A percentile compares a stretch with the other conserved stretches of the same genome.
These are phyloP conservation scores for Bungarus multicinctus DNA, from an alignment of 2,113 vertebrate genomes.

Conservation along the genomic window DNA sequence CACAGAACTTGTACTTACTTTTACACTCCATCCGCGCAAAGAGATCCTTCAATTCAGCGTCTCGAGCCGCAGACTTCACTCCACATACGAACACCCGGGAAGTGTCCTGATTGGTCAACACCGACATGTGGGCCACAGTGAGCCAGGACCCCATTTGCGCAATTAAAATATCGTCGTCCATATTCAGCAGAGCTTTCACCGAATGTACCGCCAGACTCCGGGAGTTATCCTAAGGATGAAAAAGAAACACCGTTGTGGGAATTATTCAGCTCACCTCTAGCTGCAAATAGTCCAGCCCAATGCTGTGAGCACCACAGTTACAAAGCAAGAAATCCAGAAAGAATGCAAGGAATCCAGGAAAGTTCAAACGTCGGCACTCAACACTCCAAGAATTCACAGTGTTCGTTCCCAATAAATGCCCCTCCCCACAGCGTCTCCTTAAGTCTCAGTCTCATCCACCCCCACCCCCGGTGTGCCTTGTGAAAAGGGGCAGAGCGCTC, in stretches of 20 bases:
- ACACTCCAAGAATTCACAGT: too few relatives aligned
- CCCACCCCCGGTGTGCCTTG: too few relatives aligned
- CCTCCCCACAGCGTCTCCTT: too few relatives aligned
- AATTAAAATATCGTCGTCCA: conserved; percentile 78
- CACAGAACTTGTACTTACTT: conserved; percentile 72
- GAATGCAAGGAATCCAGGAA: too few relatives aligned
- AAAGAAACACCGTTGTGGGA: background rate
- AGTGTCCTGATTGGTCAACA: conserved; percentile 57
- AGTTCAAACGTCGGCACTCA: too few relatives aligned
- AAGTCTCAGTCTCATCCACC: too few relatives aligned
- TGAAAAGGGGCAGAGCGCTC: too few relatives aligned
- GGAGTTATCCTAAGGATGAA: conserved; percentile 80
- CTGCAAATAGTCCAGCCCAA: too few relatives aligned
- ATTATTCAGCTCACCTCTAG: too few relatives aligned
- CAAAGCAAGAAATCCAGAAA: too few relatives aligned
- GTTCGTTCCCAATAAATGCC: too few relatives aligned
- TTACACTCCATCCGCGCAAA: conserved; percentile 79
- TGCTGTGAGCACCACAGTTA: too few relatives aligned
- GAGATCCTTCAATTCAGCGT: conserved; percentile 68
- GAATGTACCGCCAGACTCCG: conserved; percentile 82
- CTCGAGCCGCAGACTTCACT: conserved; percentile 63
- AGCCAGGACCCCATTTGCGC: conserved; percentile 76
- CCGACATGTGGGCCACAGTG: conserved; percentile 80
- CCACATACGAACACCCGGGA: conserved; percentile 79
- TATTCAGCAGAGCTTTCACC: conserved; percentile 69